Base-by-base conservation (phyloP, 2,888 invertebrate species). In the Xanthorhoe designata region DNA sequence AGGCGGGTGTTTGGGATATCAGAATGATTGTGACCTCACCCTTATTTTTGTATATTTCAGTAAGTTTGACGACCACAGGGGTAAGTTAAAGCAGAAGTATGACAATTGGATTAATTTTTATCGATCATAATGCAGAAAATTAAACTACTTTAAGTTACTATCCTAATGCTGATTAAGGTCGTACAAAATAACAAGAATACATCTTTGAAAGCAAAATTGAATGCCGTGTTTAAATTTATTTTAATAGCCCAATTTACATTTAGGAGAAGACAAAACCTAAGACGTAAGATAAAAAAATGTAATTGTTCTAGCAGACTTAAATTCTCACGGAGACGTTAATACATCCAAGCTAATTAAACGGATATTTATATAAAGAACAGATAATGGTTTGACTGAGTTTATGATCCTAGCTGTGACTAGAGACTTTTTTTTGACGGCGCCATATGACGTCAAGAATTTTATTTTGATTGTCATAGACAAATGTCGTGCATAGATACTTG, bases 251-350 rank as follows among this genome's bases (percentile, higher is more conserved):
- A 76, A 78, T 78, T 78, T 74, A 77, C 78, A 77, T 78, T 71
- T n/a, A n/a, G 47, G 49, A n/a, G 13, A 42, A 42, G 58, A 64
- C 64, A 64, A 68, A 66, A 61, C 57, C 61, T 63, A 65, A 64
- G 15, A 52, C 18, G 15, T 47, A 52, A 59, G 75, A 73, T 67
- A 75, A 75, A 74, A 81, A 78, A 80, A 74, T 59, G 78, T 87
- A 81, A 86, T 86, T 86, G 85, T 87, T 85, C 81, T 78, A 64
- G 75, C 75, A 71, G 63, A 64, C 68, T 77, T 79, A 75, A 82
- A 84, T 86, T 86, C 87, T 85, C 85, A 82, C 85, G 72, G 69
- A 66, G 76, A 78, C 72, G 76, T 83, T 79, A 56, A 78, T 81
- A 78, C 78, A 83, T 83, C 76, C 71, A 68, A 70, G 59, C 81